Percentiles rank a stretch among this genome's conserved stretches.
Evolutionary conservation across 2,888 invertebrate genomes (phyloP).

Genomic region (Tuberolachnus salignus): DNA sequence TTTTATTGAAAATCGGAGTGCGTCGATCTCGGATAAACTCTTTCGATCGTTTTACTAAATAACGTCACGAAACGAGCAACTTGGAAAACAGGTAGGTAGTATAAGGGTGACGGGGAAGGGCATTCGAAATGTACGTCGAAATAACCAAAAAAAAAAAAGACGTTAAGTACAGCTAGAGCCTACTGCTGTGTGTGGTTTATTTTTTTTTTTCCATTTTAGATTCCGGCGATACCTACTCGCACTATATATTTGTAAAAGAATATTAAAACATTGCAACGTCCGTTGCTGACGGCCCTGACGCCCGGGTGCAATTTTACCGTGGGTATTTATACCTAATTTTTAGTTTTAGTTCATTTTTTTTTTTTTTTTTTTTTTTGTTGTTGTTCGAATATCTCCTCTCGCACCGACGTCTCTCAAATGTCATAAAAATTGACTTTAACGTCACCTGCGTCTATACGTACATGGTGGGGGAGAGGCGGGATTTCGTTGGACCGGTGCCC

Average conservation of each 20-base stretch:
- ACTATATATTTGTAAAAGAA: too few relatives aligned
- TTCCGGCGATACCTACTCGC: not conserved
- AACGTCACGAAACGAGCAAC: too few relatives aligned
- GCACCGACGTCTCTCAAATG: not conserved
- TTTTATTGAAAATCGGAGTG: too few relatives aligned
- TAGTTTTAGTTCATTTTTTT: too few relatives aligned
- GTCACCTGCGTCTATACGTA: not conserved
- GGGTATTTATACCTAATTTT: too few relatives aligned
- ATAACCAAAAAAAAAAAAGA: conserved; percentile 49
- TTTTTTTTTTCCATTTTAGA: conserved; percentile 10
- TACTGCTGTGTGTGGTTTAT: not conserved
- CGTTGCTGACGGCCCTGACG: too few relatives aligned
- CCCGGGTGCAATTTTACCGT: too few relatives aligned
- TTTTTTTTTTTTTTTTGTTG: not conserved
- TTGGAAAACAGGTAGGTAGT: too few relatives aligned
- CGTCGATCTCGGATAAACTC: too few relatives aligned
- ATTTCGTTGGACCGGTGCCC: conserved; percentile 41
- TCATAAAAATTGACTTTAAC: conserved; percentile 34
- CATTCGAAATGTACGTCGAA: conserved; percentile 34
- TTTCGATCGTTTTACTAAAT: too few relatives aligned
- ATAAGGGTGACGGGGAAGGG: not conserved
- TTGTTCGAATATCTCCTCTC: not conserved
- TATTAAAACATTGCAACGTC: too few relatives aligned
- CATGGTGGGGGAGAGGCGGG: not conserved
- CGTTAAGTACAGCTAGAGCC: conserved; percentile 34